These are phyloP conservation scores for Lagopus muta DNA, from an alignment of 2,113 vertebrate species.

Conservation along the genomic window DNA sequence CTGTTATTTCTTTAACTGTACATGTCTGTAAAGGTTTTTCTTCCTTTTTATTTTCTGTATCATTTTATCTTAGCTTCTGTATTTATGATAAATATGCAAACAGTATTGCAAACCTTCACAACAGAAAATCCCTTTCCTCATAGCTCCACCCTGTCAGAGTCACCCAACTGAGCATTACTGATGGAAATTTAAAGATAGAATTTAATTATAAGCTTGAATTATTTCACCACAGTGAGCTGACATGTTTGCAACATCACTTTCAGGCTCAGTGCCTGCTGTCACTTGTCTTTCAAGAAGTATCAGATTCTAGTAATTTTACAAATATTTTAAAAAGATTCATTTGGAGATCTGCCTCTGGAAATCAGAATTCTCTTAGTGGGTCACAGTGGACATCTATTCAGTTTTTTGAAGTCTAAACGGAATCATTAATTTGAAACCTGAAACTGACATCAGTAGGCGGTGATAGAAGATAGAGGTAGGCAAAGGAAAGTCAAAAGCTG, in stretches of 20 bases:
- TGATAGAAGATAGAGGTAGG: not conserved
- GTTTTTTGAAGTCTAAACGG: constrained; percentile 47
- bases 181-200: constrained; percentile 82
- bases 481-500: not conserved
- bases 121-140: constrained; percentile 61
- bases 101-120: constrained; percentile 54
- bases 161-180: constrained; percentile 78
- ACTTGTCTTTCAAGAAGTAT: constrained; percentile 79
- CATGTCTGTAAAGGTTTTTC: not conserved
- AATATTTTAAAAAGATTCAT: constrained; percentile 47
- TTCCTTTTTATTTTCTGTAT: constrained; percentile 31
- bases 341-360: constrained; percentile 43
- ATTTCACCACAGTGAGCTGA: constrained; percentile 73
- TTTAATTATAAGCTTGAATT: constrained; percentile 87
- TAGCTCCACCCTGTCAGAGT: constrained; percentile 69
- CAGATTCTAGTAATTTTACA: constrained; percentile 72
- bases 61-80: constrained; percentile 21
- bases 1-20: not conserved
- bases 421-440: not conserved
- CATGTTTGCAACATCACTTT: constrained; percentile 79
- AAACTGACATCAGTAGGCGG: not conserved
- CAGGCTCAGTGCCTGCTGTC: constrained; percentile 73
- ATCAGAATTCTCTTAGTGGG: constrained; percentile 56
- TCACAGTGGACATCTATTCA: constrained; percentile 58
- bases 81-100: constrained; percentile 60